phyloP scores from a whole-genome alignment of 1,140 invertebrate species.

The Diprion similis region DNA sequence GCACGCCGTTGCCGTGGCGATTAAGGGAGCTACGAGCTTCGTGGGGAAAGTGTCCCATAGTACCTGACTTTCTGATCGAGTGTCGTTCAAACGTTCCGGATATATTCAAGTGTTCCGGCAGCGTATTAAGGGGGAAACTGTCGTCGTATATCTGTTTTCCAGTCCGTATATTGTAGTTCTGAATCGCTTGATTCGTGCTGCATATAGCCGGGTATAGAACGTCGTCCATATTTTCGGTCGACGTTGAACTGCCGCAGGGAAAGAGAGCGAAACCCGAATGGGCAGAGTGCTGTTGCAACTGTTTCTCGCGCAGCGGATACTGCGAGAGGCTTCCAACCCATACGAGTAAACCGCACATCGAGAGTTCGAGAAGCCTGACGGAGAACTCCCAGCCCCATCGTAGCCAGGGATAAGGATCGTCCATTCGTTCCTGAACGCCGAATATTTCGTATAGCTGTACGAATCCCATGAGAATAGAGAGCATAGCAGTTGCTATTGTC shows the following conservation, averaged over 20 bases:
- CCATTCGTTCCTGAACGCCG: constrained; percentile 67
- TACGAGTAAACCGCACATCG: constrained; percentile 80
- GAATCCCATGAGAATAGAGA: constrained; percentile 81
- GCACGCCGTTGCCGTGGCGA: constrained; percentile 56
- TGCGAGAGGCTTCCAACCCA: constrained; percentile 79
- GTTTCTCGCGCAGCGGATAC: constrained; percentile 61
- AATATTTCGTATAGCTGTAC: constrained; percentile 86
- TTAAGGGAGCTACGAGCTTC: constrained; percentile 56
- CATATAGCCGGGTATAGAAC: constrained; percentile 81
- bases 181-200: constrained; percentile 82
- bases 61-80: constrained; percentile 61
- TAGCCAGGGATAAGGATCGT: constrained; percentile 73
- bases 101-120: constrained; percentile 63
- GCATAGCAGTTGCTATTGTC: constrained; percentile 81
- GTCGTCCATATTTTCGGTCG: constrained; percentile 70
- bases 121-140: constrained; percentile 65
- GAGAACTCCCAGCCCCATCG: constrained; percentile 90
- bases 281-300: constrained; percentile 54
- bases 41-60: constrained; percentile 57
- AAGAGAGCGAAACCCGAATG: constrained; percentile 77
- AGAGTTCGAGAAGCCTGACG: constrained; percentile 81
- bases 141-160: constrained; percentile 80
- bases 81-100: constrained; percentile 60
- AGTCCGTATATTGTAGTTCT: constrained; percentile 80
- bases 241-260: constrained; percentile 78